Percentiles rank a stretch among this genome's conserved stretches.
These are phyloP conservation scores for Drosophila parvula DNA, from an alignment of 1,140 invertebrate genomes.

Conservation along the genomic window DNA sequence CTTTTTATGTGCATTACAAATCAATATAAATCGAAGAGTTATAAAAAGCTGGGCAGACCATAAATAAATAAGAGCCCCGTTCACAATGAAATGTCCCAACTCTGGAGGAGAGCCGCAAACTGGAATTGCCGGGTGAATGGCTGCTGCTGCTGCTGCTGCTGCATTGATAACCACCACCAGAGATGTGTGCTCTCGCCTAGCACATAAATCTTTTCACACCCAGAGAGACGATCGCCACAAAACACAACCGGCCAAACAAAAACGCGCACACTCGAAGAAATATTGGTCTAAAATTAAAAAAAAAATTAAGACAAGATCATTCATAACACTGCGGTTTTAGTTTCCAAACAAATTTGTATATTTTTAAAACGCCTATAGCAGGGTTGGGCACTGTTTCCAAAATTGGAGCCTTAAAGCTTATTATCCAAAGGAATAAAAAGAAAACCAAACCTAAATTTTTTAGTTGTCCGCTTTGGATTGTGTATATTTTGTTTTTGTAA, in stretches of 20 bases:
- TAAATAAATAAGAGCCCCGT: conserved; percentile 71
- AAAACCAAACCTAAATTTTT: neutral
- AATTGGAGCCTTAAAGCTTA: neutral
- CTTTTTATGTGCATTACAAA: conserved; percentile 71
- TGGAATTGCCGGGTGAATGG: conserved; percentile 78
- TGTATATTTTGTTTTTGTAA: neutral
- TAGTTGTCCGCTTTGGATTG: too few relatives aligned
- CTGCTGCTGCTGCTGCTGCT: conserved; percentile 58
- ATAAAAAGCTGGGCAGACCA: conserved; percentile 76
- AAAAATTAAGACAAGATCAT: neutral
- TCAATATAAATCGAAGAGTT: conserved; percentile 82
- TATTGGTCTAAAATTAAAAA: neutral
- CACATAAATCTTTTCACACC: conserved; percentile 81
- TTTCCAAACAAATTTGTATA: too few relatives aligned
- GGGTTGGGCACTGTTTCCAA: too few relatives aligned
- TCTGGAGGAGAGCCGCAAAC: conserved; percentile 49
- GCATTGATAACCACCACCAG: conserved; percentile 70
- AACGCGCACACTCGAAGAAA: neutral
- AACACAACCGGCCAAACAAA: conserved; percentile 10
- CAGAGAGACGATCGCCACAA: conserved; percentile 31
- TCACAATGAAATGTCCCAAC: conserved; percentile 75
- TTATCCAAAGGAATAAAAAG: fast-evolving
- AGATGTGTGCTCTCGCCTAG: conserved; percentile 57
- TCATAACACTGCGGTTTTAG: neutral
- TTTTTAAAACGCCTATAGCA: too few relatives aligned